Base-by-base conservation (phyloP, 2,113 vertebrate genomes). In the Epinephelus fuscoguttatus region DNA sequence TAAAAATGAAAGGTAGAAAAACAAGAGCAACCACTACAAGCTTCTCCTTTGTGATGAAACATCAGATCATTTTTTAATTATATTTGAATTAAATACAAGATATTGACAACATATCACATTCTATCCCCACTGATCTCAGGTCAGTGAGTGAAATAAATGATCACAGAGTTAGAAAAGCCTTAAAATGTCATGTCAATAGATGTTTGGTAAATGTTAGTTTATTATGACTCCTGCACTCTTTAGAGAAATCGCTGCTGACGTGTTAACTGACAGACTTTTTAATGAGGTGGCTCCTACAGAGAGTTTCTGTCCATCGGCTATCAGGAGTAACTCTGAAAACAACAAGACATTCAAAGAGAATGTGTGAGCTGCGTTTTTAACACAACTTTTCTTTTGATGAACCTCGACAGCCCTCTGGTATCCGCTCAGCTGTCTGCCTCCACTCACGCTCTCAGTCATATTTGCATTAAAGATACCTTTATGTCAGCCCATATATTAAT, bases 321-420 rank as follows among this genome's bases (percentile, higher is more conserved):
- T 4, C 13, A 52, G 47, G 21, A 1, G 8, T 18, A 45, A 21
- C 59, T 49, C 59, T 61, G 3, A 23, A 61, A 78, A 57, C 5
- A 53, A n/a, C 40, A 30, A 75, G 75, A 66, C 45, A 84, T 4
- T 70, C 70, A 80, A 70, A 63, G 49, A 30, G 57, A 80, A 27
- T 23, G 18, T 70, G 70, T 40, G 49, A 53, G 59, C 50, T 40
- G 52, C 5, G 0, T 23, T 50, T 64, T 42, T 33, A 9, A 74
- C 27, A 60, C 8, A 59, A 40, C 4, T 21, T 33, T 62, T 66
- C 66, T 50, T 66, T 21, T 64, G 37, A 56, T 59, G 45, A 30
- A 52, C 30, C 2, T 3, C 8, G n/a, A 40, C 61, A 8, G 52
- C 25, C 11, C 33, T 47, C 18, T 23, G 68, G 21, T 63, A 10